Evolutionary conservation across 2,888 invertebrate species (phyloP), one percentile per base, ranked within the genome.

Genomic region (Smittia aterrima): DNA sequence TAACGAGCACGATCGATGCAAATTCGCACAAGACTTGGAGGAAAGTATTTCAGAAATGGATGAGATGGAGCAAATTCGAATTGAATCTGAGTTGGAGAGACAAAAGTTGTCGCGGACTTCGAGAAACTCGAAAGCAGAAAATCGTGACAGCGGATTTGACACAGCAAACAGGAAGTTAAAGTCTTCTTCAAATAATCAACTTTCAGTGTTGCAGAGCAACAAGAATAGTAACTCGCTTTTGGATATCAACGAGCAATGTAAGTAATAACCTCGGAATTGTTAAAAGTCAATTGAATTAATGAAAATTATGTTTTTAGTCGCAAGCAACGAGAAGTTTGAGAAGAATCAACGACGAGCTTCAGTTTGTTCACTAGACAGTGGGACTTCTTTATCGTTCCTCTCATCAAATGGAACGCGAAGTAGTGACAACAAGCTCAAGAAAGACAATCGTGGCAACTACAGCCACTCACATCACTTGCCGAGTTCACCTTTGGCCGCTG

Each of bases 21-120:
- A 98, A 85, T 99, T 99, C 85, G 96, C 97, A 0, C 98, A 98
- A 81, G 98, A 99, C 83, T 87, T 99, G 77, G 91, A 95, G 77
- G 99, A 99, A 85, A 95, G 97, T 68, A 92, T 98, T 78, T 92
- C 95, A 77, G 98, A 98, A 87, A 96, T 97, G 92, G 96, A 97
- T 82, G 98, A 98, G 83, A 98, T 98, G 98, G 98, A 98, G 81
- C 91, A 92, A 78, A 86, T 98, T 82, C 85, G 98, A 78, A 95
- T 98, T 78, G 97, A 97, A 83, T 92, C 93, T 0, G 97, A 97
- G 81, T 85, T 97, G 76, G 95, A 94, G 79, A 87, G 96, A 75
- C 93, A 93, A 79, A 91, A 90, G 79, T 89, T 88, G 75, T 87
- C 88, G 76, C 85, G 90, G 66, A 83, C 77, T 40, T 58, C 72